Evolutionary conservation across 2,797 vertebrate species (phyloP).

Genomic region (Poeciliopsis gracilis): DNA sequence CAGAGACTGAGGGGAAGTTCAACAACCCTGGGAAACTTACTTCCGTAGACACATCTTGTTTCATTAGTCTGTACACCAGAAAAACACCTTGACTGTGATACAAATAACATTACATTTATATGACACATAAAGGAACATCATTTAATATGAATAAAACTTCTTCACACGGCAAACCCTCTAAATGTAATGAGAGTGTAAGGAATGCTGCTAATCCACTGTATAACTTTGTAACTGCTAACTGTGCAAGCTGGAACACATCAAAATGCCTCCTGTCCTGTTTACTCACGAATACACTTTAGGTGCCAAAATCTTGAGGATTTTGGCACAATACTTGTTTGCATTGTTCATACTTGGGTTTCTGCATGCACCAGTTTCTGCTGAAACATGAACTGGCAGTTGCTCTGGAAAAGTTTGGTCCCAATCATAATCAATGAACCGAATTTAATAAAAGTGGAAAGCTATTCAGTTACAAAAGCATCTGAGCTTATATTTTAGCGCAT

Average conservation of each 20-base stretch:
- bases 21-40: no score
- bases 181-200: constrained; percentile 35
- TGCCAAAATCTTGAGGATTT: background rate
- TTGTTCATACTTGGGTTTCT: background rate
- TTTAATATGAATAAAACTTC: no score
- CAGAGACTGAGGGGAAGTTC: no score
- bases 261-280: background rate
- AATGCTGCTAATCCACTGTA: constrained; percentile 32
- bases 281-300: background rate
- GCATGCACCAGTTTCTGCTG: background rate
- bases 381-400: no score
- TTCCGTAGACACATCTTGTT: no score
- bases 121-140: no score
- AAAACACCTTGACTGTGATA: no score
- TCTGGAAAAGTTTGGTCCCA: background rate
- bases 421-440: background rate
- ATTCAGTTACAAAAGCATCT: background rate
- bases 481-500: background rate
- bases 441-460: background rate
- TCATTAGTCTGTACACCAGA: no score
- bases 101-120: no score
- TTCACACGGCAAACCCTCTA: constrained; percentile 1
- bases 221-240: constrained; percentile 30
- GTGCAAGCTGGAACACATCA: background rate
- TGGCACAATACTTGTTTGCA: background rate